Percentiles rank a stretch among this genome's conserved stretches.
phyloP scores from a whole-genome alignment of 2,888 invertebrate species.

The Drosophila mulleri region DNA sequence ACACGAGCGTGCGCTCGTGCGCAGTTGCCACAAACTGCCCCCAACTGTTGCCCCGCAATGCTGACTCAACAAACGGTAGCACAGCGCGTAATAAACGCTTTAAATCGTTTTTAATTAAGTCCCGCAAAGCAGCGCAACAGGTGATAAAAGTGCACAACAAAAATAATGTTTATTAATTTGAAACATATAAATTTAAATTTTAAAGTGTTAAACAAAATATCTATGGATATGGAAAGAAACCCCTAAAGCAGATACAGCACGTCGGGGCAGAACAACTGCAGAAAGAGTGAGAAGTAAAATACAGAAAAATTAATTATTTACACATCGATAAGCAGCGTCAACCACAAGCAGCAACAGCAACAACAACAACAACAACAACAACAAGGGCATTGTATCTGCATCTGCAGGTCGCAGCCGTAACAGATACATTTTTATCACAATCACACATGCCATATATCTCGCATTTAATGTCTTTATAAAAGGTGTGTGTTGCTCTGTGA shows the following conservation, averaged over 20 bases:
- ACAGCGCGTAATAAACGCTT: constrained; percentile 82
- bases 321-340: constrained; percentile 78
- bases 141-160: constrained; percentile 29
- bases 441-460: constrained; percentile 75
- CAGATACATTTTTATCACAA: constrained; percentile 75
- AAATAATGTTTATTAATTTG: neutral
- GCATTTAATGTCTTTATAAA: constrained; percentile 82
- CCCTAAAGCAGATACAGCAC: constrained; percentile 1
- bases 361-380: constrained; percentile 35
- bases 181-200: constrained; percentile 19
- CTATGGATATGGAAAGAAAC: constrained; percentile 35
- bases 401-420: constrained; percentile 63
- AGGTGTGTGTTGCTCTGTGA: constrained; percentile 66
- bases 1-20: constrained; percentile 30
- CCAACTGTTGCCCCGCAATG: constrained; percentile 23
- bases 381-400: constrained; percentile 64
- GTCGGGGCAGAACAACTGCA: constrained; percentile 23
- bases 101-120: constrained; percentile 84
- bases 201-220: constrained; percentile 54
- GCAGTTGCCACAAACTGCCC: constrained; percentile 33
- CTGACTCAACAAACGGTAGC: constrained; percentile 70
- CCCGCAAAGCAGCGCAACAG: constrained; percentile 56
- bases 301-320: constrained; percentile 70
- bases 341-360: constrained; percentile 60
- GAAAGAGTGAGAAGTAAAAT: constrained; percentile 25